These are phyloP conservation scores for Monoplex corrugatus DNA, from an alignment of 2,888 invertebrate genomes.

Conservation along the genomic window DNA sequence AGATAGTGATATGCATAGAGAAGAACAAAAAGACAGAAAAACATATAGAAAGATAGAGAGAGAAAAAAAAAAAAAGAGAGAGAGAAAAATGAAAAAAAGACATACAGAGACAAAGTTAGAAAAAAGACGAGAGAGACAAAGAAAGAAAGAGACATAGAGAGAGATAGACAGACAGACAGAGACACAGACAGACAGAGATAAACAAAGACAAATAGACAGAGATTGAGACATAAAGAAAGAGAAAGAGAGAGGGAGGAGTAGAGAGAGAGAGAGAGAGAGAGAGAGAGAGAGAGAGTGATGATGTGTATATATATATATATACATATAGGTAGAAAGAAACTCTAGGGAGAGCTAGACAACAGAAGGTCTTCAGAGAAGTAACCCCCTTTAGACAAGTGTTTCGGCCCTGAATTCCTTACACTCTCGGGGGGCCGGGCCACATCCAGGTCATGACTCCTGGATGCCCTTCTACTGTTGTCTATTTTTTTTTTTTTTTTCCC, in stretches of 20 bases:
- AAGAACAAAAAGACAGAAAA: too few relatives aligned
- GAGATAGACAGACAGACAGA: background rate
- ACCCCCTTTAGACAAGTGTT: too few relatives aligned
- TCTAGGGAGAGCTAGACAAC: too few relatives aligned
- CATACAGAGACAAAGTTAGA: background rate
- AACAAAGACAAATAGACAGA: background rate
- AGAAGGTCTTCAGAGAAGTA: too few relatives aligned
- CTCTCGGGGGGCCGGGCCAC: too few relatives aligned
- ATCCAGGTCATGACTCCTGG: too few relatives aligned
- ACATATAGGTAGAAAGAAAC: too few relatives aligned
- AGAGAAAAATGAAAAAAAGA: background rate
- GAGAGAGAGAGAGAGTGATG: background rate
- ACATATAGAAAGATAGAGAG: background rate
- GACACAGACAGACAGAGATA: background rate
- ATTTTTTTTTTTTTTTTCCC: too few relatives aligned
- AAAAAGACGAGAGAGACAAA: background rate
- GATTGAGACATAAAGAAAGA: background rate
- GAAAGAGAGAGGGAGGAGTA: background rate
- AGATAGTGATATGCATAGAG: too few relatives aligned
- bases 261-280: background rate
- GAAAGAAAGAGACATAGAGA: background rate
- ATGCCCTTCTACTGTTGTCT: too few relatives aligned
- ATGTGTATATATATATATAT: too few relatives aligned
- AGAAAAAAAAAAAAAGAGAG: background rate
- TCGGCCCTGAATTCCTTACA: too few relatives aligned